These are phyloP conservation scores for Gadopsis bispinosus DNA, from an alignment of 2,797 vertebrate genomes.

Conservation along the genomic window DNA sequence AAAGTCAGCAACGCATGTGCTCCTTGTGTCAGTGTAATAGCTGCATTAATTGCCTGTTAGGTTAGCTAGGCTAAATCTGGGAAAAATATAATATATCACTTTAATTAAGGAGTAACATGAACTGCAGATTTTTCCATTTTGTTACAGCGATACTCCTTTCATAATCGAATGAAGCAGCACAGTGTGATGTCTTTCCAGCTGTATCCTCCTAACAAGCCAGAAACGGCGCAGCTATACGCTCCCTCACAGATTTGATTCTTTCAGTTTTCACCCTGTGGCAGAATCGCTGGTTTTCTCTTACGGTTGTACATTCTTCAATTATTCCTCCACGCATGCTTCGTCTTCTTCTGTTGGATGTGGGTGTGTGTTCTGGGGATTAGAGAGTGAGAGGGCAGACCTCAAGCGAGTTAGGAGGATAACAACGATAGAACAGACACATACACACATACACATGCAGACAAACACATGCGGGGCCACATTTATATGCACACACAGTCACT, in stretches of 20 bases:
- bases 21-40: constrained; percentile 35
- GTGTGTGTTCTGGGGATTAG: constrained; percentile 76
- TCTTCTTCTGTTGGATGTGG: constrained; percentile 65
- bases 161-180: constrained; percentile 52
- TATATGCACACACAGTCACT: constrained; percentile 29
- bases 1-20: not conserved
- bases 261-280: constrained; percentile 69
- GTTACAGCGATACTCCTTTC: constrained; percentile 28
- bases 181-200: constrained; percentile 55
- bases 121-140: constrained; percentile 33
- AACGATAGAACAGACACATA: constrained; percentile 57
- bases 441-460: constrained; percentile 7
- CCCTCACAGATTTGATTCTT: constrained; percentile 71
- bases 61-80: constrained; percentile 15
- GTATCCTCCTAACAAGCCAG: constrained; percentile 55
- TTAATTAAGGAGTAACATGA: constrained; percentile 30
- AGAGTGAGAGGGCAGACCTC: constrained; percentile 65
- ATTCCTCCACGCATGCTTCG: constrained; percentile 47
- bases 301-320: constrained; percentile 64
- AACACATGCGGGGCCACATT: constrained; percentile 37
- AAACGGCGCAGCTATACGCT: constrained; percentile 57
- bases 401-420: constrained; percentile 78
- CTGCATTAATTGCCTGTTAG: constrained; percentile 4
- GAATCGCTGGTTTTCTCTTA: constrained; percentile 64
- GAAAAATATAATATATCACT: constrained; percentile 4